These are phyloP conservation scores for Pelusios castaneus DNA, from an alignment of 2,113 vertebrate species.

Conservation along the genomic window DNA sequence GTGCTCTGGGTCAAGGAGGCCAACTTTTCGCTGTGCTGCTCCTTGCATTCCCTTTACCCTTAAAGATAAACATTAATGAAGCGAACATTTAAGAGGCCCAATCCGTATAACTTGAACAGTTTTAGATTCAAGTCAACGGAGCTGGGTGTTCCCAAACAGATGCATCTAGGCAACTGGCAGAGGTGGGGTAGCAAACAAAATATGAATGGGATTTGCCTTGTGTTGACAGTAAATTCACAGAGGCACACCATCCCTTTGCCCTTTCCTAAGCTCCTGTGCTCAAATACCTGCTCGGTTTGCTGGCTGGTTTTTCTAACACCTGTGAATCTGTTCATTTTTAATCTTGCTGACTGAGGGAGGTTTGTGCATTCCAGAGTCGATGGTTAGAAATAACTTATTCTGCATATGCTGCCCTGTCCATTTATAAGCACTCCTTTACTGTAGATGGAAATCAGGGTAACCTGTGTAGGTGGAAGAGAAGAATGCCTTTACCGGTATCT, in stretches of 20 bases:
- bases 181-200: background rate
- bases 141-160: background rate
- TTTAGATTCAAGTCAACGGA: background rate
- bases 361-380: background rate
- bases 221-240: background rate
- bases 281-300: background rate
- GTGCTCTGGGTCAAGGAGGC: background rate
- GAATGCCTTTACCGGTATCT: background rate
- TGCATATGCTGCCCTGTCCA: fast-evolving
- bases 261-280: background rate
- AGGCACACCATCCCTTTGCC: background rate
- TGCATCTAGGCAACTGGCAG: background rate
- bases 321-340: background rate
- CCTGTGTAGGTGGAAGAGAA: fast-evolving
- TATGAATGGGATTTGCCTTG: background rate
- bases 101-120: background rate
- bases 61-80: background rate
- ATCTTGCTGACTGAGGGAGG: background rate
- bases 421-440: fast-evolving
- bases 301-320: background rate
- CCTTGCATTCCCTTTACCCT: background rate
- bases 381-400: background rate
- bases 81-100: background rate
- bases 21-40: too few relatives aligned
- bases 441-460: background rate